Conservation (phyloP, 2,113 vertebrate species). For the Asarcornis scutulata region DNA sequence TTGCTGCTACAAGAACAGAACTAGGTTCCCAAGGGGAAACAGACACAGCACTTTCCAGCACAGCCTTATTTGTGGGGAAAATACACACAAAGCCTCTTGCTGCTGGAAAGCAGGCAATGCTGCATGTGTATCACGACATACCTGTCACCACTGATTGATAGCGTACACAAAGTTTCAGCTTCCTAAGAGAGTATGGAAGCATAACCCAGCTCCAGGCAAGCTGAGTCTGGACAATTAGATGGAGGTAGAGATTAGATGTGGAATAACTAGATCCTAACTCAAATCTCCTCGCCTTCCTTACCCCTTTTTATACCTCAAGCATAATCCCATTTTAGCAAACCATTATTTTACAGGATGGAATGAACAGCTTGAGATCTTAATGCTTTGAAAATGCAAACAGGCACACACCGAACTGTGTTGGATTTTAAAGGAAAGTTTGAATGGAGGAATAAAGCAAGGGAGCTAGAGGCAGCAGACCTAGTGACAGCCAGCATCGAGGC, state of each 20-base stretch:
- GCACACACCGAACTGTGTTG: neutral
- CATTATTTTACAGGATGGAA: neutral
- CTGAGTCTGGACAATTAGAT: neutral
- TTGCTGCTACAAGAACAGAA: conserved; percentile 21
- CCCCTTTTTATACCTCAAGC: neutral
- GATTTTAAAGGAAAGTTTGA: neutral
- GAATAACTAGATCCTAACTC: neutral
- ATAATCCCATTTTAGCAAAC: neutral
- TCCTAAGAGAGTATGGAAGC: neutral
- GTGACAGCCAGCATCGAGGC: fast-evolving
- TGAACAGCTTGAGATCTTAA: neutral
- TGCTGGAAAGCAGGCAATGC: neutral
- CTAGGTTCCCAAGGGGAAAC: neutral
- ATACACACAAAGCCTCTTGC: neutral
- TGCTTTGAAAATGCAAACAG: neutral
- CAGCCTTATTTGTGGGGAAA: neutral
- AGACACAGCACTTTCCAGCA: neutral
- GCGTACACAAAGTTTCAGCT: neutral
- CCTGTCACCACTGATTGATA: neutral
- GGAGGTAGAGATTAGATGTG: neutral
- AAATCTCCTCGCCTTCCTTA: neutral
- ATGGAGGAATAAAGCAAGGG: neutral
- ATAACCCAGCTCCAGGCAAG: neutral
- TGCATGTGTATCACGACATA: neutral
- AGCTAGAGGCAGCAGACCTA: neutral